Evolutionary conservation across 2,113 vertebrate species (phyloP).

Genomic region (Vanacampus margaritifer): DNA sequence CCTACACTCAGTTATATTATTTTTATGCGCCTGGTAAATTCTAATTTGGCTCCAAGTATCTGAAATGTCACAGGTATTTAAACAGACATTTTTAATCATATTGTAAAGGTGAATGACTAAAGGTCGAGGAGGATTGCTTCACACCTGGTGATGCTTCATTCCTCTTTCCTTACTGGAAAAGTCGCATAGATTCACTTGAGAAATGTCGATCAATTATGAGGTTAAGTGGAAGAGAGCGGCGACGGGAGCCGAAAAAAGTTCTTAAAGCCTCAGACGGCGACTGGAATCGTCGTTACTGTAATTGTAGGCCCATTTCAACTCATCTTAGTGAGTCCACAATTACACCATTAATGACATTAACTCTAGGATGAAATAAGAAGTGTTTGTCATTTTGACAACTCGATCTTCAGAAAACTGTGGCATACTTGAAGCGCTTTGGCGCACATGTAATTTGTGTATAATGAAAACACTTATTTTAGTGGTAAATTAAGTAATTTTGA

Average conservation of each 20-base stretch:
- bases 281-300: slow-evolving; percentile 12
- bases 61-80: slow-evolving; percentile 71
- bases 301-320: slow-evolving; percentile 24
- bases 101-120: slow-evolving; percentile 52
- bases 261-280: slow-evolving; percentile 8
- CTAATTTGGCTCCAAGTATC: slow-evolving; percentile 32
- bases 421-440: not conserved
- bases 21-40: slow-evolving; percentile 19
- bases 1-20: slow-evolving; percentile 1
- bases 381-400: slow-evolving; percentile 14
- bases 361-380: slow-evolving; percentile 21
- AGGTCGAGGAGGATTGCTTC: slow-evolving; percentile 56
- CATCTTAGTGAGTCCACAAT: slow-evolving; percentile 22
- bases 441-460: not conserved
- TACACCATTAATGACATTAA: slow-evolving; percentile 42
- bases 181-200: slow-evolving; percentile 41
- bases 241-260: slow-evolving; percentile 21
- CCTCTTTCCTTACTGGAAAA: slow-evolving; percentile 39
- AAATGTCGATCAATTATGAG: slow-evolving; percentile 55
- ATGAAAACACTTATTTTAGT: not conserved
- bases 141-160: slow-evolving; percentile 40
- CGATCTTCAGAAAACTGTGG: not conserved
- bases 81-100: slow-evolving; percentile 49
- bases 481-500: not conserved
- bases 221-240: slow-evolving; percentile 10